Evolutionary conservation across 2,113 vertebrate genomes (phyloP), one percentile per base, ranked within the genome.

Genomic region (Indri indri): DNA sequence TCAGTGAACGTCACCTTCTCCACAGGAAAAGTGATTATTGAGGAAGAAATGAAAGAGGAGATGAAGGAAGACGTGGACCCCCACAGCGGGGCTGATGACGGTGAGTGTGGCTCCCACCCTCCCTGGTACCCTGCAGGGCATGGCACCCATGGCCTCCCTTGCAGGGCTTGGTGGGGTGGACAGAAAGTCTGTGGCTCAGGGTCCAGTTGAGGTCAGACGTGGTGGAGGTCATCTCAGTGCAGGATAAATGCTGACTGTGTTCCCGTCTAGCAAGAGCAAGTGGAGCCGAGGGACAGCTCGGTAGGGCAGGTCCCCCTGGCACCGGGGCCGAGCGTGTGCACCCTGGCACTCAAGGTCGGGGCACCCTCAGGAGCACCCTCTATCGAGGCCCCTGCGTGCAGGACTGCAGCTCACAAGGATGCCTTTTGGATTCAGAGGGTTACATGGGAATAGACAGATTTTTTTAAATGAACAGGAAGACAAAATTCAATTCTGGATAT

Each of bases 61-160:
- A 98, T 99, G 98, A 99, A 99, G 98, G 99, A 99, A 98, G 99
- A 99, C 81, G 96, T 99, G 98, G 99, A 99, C 97, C 98, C 99
- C 5, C 99, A 99, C 74, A 97, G 97, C 3, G 99, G 99, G 88
- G 98, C 99, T 71, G 99, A 99, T 98, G 99, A 99, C 99, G 99
- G 99, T 99, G 96, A 97, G 98, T 96, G 88, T 71, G 91, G n/a
- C 2, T 17, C 59, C 12, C 0, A 90, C 74, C 94, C 95, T 90
- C 81, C 37, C 74, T 3, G 30, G 14, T 47, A 40, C n/a, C 37
- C 66, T 27, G 6, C 16, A 45, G 79, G 52, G 20, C 52, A 6
- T 13, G 6, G 50, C 42, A 10, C 9, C 97, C 50, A 87, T 89
- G 83, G 77, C 82, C 66, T 27, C n/a, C 79, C 40, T 13, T 0